Percentiles rank a stretch among this genome's conserved stretches.
Evolutionary conservation across 2,888 invertebrate genomes (phyloP).

Genomic region (Crossocerus cetratus): DNA sequence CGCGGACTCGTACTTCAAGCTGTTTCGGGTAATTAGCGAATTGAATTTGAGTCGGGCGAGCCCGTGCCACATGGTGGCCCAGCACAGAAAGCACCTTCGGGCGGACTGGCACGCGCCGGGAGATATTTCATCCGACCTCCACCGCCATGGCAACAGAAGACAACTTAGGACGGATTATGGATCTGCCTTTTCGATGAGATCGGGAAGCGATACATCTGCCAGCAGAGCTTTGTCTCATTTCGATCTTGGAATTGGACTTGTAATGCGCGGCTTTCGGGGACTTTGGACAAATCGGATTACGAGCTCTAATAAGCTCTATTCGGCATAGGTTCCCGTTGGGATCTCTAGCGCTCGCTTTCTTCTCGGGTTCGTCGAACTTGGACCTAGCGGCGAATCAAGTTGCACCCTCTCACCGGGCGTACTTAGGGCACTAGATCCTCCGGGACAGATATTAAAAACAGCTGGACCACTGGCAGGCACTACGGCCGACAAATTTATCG

Average conservation of each 20-base stretch:
- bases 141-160: constrained; percentile 8
- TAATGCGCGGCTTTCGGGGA: too few species aligned
- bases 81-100: constrained; percentile 44
- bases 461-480: constrained; percentile 46
- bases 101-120: constrained; percentile 24
- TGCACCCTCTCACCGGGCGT: constrained; percentile 35
- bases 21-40: constrained; percentile 73
- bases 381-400: too few species aligned
- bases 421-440: constrained; percentile 59
- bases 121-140: constrained; percentile 5
- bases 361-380: too few species aligned
- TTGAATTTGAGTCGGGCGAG: constrained; percentile 57
- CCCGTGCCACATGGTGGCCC: constrained; percentile 54
- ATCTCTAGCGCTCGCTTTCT: too few species aligned
- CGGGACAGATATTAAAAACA: constrained; percentile 63
- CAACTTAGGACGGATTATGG: background rate
- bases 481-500: too few species aligned
- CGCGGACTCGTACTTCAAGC: constrained; percentile 65
- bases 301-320: too few species aligned
- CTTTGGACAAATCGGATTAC: too few species aligned
- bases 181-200: too few species aligned
- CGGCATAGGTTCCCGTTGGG: too few species aligned
- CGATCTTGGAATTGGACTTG: too few species aligned
- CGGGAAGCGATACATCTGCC: too few species aligned
- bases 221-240: too few species aligned